Base-by-base conservation (phyloP, 2,797 vertebrate species). In the Anableps anableps region DNA sequence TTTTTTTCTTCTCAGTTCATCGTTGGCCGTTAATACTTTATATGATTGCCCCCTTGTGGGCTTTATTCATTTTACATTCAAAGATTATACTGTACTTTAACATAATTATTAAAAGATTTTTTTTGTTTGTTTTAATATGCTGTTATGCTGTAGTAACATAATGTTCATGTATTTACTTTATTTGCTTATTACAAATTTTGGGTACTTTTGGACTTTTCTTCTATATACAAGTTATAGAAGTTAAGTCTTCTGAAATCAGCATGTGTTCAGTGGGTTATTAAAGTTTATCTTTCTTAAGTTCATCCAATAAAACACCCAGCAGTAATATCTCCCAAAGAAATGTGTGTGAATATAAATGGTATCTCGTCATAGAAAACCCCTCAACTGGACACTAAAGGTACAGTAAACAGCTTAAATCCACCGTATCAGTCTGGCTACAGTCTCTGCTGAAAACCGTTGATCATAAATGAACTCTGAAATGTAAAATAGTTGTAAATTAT, bases 31-130 rank as follows among this genome's bases (percentile, higher is more conserved):
- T 31, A 62, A 21, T 47, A 4, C 68, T 26, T 62, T 62, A 5
- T 51, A 64, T 78, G 75, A 77, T 66, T 83, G 80, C 80, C 74
- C 34, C 60, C 86, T 87, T 7, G n/a, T 88, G 86, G 77, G 14
- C 11, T 45, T 4, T 34, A 64, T 17, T 19, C 11, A 23, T 21
- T 48, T 16, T 31, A 55, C 41, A 29, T 11, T 23, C 21, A 64
- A 48, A 26, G 80, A 64, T 77, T 58, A 43, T 77, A 68, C 38
- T 50, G 36, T 5, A 70, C 34, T 68, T 11, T 23, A 68, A 1
- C 17, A 66, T 36, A 36, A 50, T 50, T 43, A 43, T 43, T 9
- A 36, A 48, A 47, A 70, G 10, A 21, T 73, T 13, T 45, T 36
- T 29, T 53, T 64, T 55, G 11, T n/a, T 45, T 55, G 43, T 43